phyloP scores from a whole-genome alignment of 2,113 vertebrate species.

The Meriones unguiculatus region DNA sequence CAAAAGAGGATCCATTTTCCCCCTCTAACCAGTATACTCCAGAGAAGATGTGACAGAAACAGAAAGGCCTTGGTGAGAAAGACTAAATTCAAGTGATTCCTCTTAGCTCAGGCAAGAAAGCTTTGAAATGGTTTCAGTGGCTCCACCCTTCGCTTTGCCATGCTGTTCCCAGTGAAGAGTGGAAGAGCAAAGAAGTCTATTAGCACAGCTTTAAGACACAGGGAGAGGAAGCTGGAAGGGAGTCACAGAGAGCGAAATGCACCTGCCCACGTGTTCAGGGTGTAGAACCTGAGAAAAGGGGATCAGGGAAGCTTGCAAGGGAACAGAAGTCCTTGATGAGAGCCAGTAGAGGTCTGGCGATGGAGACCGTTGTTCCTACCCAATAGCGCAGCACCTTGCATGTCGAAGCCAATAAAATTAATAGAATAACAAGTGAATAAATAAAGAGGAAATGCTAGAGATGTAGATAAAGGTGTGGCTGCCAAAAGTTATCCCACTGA shows the following conservation, averaged over 20 bases:
- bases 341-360: not conserved
- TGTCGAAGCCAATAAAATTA: not conserved
- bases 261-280: fast-evolving
- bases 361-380: not conserved
- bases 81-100: not conserved
- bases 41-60: not conserved
- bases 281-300: not conserved
- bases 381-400: not conserved
- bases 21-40: not conserved
- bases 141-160: not conserved
- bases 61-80: not conserved
- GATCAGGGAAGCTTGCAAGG: not conserved
- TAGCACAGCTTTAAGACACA: not conserved
- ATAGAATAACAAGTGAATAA: not conserved
- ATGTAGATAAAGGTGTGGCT: not conserved
- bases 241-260: fast-evolving
- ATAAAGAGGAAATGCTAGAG: not conserved
- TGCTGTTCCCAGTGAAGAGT: not conserved
- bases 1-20: not conserved
- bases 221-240: not conserved
- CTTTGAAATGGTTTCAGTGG: fast-evolving
- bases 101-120: not conserved
- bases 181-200: not conserved
- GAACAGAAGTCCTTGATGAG: not conserved
- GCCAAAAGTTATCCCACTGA: not conserved